These are phyloP conservation scores for Caenorhabditis becei DNA, from an alignment of 2,888 invertebrate species.

Conservation along the genomic window DNA sequence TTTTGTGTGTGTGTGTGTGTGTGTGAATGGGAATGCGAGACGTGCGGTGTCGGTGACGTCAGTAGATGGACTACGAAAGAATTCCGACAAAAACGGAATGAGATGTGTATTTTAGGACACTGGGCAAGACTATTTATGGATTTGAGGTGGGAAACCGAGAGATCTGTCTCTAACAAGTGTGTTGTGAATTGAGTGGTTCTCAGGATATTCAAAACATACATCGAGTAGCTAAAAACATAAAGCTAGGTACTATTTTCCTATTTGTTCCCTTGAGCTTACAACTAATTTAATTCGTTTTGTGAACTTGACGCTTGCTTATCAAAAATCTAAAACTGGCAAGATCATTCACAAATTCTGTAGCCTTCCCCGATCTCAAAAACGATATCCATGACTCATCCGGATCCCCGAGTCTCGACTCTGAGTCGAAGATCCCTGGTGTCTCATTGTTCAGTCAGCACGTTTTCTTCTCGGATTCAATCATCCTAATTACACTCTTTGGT, in stretches of 20 bases:
- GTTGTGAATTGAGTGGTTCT: slow-evolving; percentile 15
- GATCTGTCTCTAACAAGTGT: neutral
- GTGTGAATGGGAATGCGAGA: slow-evolving; percentile 51
- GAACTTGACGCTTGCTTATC: too few relatives aligned
- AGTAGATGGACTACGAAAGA: slow-evolving; percentile 23
- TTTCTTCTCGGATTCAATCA: slow-evolving; percentile 16
- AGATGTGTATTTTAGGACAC: slow-evolving; percentile 23
- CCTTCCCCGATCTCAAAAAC: too few relatives aligned
- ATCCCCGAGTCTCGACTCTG: neutral
- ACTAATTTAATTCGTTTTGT: too few relatives aligned
- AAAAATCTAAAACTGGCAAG: too few relatives aligned
- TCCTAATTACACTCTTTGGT: slow-evolving; percentile 42
- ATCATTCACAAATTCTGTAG: too few relatives aligned
- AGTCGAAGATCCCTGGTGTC: neutral
- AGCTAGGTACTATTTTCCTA: too few relatives aligned
- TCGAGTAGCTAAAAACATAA: too few relatives aligned
- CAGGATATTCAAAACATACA: too few relatives aligned
- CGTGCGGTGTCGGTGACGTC: slow-evolving; percentile 38
- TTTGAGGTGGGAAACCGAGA: neutral
- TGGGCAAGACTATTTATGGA: slow-evolving; percentile 17
- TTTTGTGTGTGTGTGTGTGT: slow-evolving; percentile 13
- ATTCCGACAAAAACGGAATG: slow-evolving; percentile 7
- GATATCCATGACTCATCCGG: neutral
- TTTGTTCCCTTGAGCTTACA: too few relatives aligned
- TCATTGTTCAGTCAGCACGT: neutral